phyloP scores from a whole-genome alignment of 2,888 invertebrate species.

The Eutolmus rufibarbis region DNA sequence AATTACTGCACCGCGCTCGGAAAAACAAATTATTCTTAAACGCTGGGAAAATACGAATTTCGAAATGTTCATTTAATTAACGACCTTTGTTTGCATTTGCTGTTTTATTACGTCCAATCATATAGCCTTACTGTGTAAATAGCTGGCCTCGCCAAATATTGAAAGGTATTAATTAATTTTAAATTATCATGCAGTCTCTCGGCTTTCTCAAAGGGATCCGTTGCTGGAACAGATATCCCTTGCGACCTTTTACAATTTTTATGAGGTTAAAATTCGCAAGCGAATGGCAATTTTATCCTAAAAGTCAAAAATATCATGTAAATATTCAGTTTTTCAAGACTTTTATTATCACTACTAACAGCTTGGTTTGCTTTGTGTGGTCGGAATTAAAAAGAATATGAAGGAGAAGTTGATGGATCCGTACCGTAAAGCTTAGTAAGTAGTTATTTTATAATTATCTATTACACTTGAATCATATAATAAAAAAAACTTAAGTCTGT shows the following conservation, averaged over 20 bases:
- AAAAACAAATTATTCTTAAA: neutral
- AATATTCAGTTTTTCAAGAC: neutral
- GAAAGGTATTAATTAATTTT: neutral
- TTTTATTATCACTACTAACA: no score
- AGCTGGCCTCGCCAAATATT: neutral
- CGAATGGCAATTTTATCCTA: neutral
- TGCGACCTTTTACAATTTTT: neutral
- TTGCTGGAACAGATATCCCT: neutral
- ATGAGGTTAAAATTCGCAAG: neutral
- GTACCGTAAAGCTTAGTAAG: no score
- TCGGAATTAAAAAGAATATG: no score
- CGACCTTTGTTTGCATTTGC: neutral
- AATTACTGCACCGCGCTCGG: neutral
- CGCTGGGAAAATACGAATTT: neutral
- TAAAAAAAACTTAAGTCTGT: no score
- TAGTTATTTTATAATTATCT: no score
- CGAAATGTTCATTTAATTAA: neutral
- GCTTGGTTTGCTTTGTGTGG: no score
- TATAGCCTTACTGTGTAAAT: neutral
- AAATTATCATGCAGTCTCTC: neutral
- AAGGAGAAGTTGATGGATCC: no score
- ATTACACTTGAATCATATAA: no score
- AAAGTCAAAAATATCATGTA: neutral
- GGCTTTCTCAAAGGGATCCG: neutral
- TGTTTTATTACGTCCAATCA: neutral